Percentiles rank a stretch among this genome's conserved stretches.
Evolutionary conservation across 2,113 vertebrate species (phyloP).

Genomic region (Chamaetylas fuelleborni): DNA sequence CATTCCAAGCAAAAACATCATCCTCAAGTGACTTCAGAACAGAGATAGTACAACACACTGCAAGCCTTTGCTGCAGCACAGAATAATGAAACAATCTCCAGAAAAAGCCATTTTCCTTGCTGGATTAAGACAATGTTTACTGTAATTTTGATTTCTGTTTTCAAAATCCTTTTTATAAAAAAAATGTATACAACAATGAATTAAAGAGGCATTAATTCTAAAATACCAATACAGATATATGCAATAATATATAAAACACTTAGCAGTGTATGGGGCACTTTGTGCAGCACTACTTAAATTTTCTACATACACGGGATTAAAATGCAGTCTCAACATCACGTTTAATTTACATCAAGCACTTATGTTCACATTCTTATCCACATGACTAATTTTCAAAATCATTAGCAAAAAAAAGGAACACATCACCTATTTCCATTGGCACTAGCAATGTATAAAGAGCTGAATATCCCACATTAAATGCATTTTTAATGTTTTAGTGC

Average conservation of each 20-base stretch:
- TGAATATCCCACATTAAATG: neutral
- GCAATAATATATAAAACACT: neutral
- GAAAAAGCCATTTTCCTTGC: neutral
- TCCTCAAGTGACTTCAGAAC: neutral
- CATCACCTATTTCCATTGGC: neutral
- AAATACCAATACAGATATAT: neutral
- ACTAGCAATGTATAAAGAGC: rapidly evolving
- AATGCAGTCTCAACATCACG: neutral
- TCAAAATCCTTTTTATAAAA: neutral
- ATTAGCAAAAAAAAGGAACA: neutral
- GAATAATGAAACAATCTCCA: neutral
- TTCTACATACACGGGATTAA: neutral
- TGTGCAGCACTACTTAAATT: neutral
- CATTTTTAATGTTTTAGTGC: neutral
- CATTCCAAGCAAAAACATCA: neutral
- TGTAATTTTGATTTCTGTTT: neutral
- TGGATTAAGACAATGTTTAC: neutral
- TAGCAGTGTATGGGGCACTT: neutral
- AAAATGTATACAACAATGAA: neutral
- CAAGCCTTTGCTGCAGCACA: neutral
- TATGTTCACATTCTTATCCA: neutral
- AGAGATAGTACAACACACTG: neutral
- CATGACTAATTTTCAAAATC: neutral
- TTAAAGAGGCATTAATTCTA: neutral
- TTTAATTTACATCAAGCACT: neutral